A percentile compares a stretch with the other conserved stretches of the same genome.
Conservation (phyloP, 2,113 vertebrate species). For the Brachyhypopomus gauderio region DNA sequence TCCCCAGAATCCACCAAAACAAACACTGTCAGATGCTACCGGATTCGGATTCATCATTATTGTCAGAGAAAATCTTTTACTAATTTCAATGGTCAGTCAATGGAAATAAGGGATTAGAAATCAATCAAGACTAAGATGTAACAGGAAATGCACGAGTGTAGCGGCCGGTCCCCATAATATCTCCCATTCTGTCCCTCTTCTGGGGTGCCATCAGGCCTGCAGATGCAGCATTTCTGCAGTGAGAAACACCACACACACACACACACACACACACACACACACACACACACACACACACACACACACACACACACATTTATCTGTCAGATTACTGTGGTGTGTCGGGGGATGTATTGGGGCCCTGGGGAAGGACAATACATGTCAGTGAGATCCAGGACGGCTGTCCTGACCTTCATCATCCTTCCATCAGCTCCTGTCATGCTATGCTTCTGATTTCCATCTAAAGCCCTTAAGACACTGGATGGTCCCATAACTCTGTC, state of each 20-base stretch:
- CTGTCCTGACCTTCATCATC: constrained; percentile 43
- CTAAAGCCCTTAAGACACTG: neutral
- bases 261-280: constrained; percentile 34
- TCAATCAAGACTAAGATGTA: constrained; percentile 45
- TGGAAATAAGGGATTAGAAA: constrained; percentile 47
- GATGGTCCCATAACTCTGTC: neutral
- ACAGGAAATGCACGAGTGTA: constrained; percentile 11
- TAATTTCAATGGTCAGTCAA: constrained; percentile 30
- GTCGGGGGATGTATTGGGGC: constrained; percentile 3
- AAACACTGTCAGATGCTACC: constrained; percentile 31
- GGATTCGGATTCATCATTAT: constrained; percentile 34
- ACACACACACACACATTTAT: neutral
- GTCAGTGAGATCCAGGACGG: constrained; percentile 16
- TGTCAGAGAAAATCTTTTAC: constrained; percentile 35
- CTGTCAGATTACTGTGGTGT: constrained; percentile 1
- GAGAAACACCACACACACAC: constrained; percentile 20
- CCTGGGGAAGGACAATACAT: constrained; percentile 9
- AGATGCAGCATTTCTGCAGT: constrained; percentile 17
- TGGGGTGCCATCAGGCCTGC: constrained; percentile 16
- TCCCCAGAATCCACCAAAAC: constrained; percentile 13
- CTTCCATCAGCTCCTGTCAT: neutral
- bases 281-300: constrained; percentile 24
- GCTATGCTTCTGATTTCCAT: neutral
- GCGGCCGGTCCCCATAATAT: neutral
- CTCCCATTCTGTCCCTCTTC: neutral